Base-by-base conservation (phyloP, 2,888 invertebrate species). In the Drosophila anomalipes region DNA sequence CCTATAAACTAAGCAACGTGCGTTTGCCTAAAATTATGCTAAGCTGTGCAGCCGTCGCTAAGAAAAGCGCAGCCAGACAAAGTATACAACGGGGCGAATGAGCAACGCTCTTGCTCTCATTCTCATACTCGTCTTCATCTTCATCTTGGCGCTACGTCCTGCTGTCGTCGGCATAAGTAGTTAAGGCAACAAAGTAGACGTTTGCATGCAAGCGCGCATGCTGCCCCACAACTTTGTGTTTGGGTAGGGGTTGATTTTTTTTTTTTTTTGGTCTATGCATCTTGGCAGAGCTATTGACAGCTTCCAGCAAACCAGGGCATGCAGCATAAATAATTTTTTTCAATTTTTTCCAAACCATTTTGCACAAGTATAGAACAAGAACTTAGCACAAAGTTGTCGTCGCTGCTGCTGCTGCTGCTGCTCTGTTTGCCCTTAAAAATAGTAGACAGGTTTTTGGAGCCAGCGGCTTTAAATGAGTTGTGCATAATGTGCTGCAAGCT, bases 121-220 rank as follows among this genome's bases (percentile, higher is more conserved):
- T 53, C 4, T 56, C 58, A 26, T 51, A 66, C 67, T 57, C 58
- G 37, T 47, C 69, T 67, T 37, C 28, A 39, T 39, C 57, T 57
- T 57, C 39, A 39, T 47, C 67, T 71, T 67, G 64, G 52, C 60
- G 44, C 52, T 57, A 49, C 63, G 69, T 73, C 82, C 77, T 81
- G 69, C 58, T 61, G 69, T 71, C 70, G 71, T 78, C 81, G 80
- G 80, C 89, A 89, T 87, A 87, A 87, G 87, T 87, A 89, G 86
- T 89, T 87, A 84, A 83, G 77, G 87, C 87, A 87, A 87, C 90
- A 87, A 89, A 87, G 87, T 87, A 81, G 80, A 80, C 80, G 80
- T 80, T 82, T 83, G 86, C 85, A 90, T 90, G 90, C 89, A 82
- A 86, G 89, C 88, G 90, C 89, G 89, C 89, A 87, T 89, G 89